Evolutionary conservation across 2,888 invertebrate species (phyloP).

Genomic region (Drepanosiphum platanoidis): DNA sequence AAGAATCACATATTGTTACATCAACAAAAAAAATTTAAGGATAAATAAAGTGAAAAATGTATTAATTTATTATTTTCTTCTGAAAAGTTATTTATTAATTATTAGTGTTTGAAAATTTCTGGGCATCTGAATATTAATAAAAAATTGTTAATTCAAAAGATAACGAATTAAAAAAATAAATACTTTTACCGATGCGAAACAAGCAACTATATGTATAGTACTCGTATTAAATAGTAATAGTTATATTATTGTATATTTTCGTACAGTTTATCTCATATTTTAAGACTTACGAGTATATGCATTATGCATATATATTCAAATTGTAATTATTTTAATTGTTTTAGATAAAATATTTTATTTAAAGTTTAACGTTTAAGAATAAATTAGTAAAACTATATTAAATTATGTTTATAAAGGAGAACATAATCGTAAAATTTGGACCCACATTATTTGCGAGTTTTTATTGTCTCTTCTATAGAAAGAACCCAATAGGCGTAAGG

Average conservation of each 20-base stretch:
- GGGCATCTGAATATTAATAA: neutral
- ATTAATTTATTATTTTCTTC: neutral
- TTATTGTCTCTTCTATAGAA: slow-evolving; percentile 20
- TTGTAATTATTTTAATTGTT: neutral
- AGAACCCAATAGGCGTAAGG: neutral
- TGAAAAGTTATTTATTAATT: neutral
- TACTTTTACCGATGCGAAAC: no score
- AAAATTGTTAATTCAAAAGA: neutral
- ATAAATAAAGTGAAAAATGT: neutral
- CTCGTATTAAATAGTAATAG: no score
- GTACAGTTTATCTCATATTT: no score
- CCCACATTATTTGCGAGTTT: slow-evolving; percentile 21
- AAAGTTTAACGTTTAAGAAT: neutral
- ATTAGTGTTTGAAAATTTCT: slow-evolving; percentile 6
- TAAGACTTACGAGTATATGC: no score
- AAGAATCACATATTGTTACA: neutral
- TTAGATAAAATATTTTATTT: neutral
- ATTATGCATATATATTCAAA: neutral
- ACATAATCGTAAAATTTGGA: slow-evolving; percentile 19
- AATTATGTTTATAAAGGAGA: slow-evolving; percentile 14
- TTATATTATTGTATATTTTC: no score
- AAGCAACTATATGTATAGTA: no score
- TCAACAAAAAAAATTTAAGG: neutral
- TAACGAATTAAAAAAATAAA: no score
- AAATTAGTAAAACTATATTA: slow-evolving; percentile 16